Evolutionary conservation across 35 echinoderm and acorn worm species (phyloP), one percentile per base, ranked within the genome.

Genomic region (Nesometra sesokonis): DNA sequence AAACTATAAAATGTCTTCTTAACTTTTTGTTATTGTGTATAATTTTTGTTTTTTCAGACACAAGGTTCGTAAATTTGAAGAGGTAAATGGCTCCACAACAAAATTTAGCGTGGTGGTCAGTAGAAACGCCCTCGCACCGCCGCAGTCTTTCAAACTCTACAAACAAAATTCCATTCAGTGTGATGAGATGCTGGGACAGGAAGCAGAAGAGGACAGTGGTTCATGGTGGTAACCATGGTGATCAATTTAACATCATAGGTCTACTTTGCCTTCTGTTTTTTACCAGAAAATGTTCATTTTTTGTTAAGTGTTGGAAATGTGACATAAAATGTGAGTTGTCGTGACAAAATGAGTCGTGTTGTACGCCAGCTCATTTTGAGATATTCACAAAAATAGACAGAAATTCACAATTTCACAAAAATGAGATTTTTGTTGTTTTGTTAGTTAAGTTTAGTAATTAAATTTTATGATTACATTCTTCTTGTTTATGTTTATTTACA

Each of bases 81-180:
- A 97, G 86, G 38, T 85, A 15, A 88, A 82, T 21, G 86, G 82
- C 31, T 90, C 94, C 30, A 88, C 86, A 34, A 86, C 37, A n/a
- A 89, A 85, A 37, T 97, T 88, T 57, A 77, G 84, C 4, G 88
- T 82, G 29, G 37, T 67, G 23, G 43, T 87, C 29, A 84, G 80
- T 19, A 87, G 89, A 8, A 86, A 84, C 33, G 78, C 82, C 0
- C 86, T 82, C 27, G 83, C 90, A 19, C 83, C 84, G 0, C 88
- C 90, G 3, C 57, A 15, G n/a, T 97, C 94, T 8, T 97, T 97
- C 86, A 97, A 97, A 84, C 88, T 97, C 0, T 93, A 93, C 36
- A 67, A 93, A 31, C 85, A 93, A 79, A 97, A 97, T 80, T 93
- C 94, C 31, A 85, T 85, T 43, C 83, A 83, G 17, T 97, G 94